Evolutionary conservation across 2,888 invertebrate genomes (phyloP).

Genomic region (Mythimna loreyi): DNA sequence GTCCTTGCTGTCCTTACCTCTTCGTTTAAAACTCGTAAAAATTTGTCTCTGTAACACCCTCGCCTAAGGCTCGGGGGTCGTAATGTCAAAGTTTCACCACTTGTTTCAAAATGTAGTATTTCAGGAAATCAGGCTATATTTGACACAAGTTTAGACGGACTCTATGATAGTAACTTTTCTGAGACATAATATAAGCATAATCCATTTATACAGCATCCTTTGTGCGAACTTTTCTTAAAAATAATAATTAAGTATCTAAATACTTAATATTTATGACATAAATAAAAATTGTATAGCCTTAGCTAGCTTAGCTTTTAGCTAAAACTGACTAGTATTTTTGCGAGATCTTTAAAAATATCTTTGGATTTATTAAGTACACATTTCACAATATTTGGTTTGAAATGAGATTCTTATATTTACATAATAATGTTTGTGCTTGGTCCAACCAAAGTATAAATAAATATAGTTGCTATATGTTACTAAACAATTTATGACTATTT

Average conservation of each 20-base stretch:
- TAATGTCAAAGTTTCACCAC: too few relatives aligned
- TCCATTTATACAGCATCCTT: background rate
- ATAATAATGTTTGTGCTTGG: background rate
- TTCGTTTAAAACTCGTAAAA: too few relatives aligned
- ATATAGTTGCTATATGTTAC: background rate
- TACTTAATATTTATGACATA: background rate
- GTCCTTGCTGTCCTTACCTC: too few relatives aligned
- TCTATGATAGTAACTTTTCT: background rate
- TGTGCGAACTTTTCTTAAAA: background rate
- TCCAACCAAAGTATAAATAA: background rate
- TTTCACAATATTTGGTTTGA: background rate
- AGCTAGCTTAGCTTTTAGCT: too few relatives aligned
- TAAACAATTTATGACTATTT: too few relatives aligned
- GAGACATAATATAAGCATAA: background rate
- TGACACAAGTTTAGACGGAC: background rate
- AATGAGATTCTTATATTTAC: background rate
- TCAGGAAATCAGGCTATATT: background rate
- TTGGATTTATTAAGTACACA: background rate
- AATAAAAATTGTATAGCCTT: background rate
- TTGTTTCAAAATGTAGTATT: background rate
- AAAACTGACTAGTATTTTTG: background rate
- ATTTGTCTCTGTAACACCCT: too few relatives aligned
- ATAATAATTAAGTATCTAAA: background rate
- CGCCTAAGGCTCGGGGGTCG: too few relatives aligned
- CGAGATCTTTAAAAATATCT: constrained; percentile 1